Evolutionary conservation across 1,140 invertebrate species (phyloP), one percentile per base, ranked within the genome.

Genomic region (Dinoponera quadriceps): DNA sequence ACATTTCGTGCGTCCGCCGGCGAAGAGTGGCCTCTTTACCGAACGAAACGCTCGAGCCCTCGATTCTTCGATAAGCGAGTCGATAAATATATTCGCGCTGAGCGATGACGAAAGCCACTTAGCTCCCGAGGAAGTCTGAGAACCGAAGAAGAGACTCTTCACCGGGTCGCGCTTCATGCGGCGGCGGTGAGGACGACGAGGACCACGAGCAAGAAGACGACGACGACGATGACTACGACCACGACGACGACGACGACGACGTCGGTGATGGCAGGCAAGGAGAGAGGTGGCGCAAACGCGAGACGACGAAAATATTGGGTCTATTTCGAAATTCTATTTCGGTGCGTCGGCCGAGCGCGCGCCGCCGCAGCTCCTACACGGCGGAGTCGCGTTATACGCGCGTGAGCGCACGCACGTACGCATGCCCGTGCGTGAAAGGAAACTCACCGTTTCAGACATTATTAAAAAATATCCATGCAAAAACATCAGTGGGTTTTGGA

Each of bases 291-390:
- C 91, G 93, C 92, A 93, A 93, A 94, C 89, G 92, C 91, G 92
- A 92, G 93, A 93, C 93, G 94, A 94, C 93, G 93, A 94, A 94
- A 94, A 94, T 94, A 94, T 94, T 94, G 91, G 93, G 90, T 94
- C 93, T 94, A 94, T 94, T 94, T 94, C 92, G 92, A 94, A 94
- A 94, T 94, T 94, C 93, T 94, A 94, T 94, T 94, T 94, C 87
- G 90, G 93, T 92, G 83, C 91, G 92, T 91, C 92, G 93, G 91
- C 92, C 91, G 90, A 91, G 90, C 86, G 87, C 85, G 89, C 90
- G 84, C 82, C 85, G 89, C 90, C 89, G 84, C 82, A 84, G 89
- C 90, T 91, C 85, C 86, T 89, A 87, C 82, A 85, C 86, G 87
- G 38, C 82, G 25, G 33, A 49, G 80, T 68, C 57, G 69, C 77